Evolutionary conservation across 2,888 invertebrate genomes (phyloP), one percentile per base, ranked within the genome.

Genomic region (Teleogryllus oceanicus): DNA sequence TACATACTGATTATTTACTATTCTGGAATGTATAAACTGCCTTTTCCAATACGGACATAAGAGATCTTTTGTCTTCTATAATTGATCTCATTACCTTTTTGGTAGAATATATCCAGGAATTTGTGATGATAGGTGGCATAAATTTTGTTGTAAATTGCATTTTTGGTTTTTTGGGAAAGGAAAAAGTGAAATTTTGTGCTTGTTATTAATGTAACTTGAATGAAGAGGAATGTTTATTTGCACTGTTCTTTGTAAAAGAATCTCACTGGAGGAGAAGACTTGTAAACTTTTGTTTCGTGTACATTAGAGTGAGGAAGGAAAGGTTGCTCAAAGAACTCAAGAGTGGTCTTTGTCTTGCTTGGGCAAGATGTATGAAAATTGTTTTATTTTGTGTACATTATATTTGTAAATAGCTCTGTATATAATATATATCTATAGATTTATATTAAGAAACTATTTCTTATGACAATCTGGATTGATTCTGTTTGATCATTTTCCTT

Each of bases 381-480:
- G 62, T 62, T 62, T 62, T 62, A 62, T 62, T 62, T 62, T 62
- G 62, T 62, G 62, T 62, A 62, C 62, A 62, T 62, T 62, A 62
- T 62, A 62, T 62, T 62, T 62, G 62, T 62, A 62, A 62, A 62
- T 62, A 62, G 62, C n/a, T n/a, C 62, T 62, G 62, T 62, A 62
- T 62, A 62, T 62, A 62, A 62, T 18, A 62, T 62, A 62, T 62
- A 13, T 62, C 37, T 62, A 62, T 13, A 62, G 62, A 62, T 62
- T 62, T 62, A 62, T 62, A 62, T 62, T 62, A 62, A 62, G 62
- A 62, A 62, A 37, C n/a, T 13, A 62, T 62, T 62, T n/a, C 62
- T 62, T 62, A n/a, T 62, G 62, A 62, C 62, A 62, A 62, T 62
- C 62, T 62, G 62, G 13, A 62, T 62, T 62, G 62, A 62, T 62